Conservation (phyloP, 2,888 invertebrate species). For the Drosophila subquinaria region DNA sequence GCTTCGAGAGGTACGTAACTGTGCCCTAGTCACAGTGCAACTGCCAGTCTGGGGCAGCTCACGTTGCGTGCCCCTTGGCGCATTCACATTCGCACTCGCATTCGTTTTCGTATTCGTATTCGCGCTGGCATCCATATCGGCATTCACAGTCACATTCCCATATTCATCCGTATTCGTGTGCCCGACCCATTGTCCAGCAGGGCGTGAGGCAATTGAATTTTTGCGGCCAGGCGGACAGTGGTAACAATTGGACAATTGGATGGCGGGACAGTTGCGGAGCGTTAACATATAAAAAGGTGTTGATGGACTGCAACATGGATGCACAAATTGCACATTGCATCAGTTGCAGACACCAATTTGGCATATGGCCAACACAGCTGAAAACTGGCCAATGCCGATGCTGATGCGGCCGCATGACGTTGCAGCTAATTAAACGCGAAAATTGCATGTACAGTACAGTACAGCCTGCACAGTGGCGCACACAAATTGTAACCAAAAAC, state of each 20-base stretch:
- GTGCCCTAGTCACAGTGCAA: not conserved
- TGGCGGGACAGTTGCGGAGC: not conserved
- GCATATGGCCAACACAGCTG: slow-evolving; percentile 50
- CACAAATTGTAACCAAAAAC: slow-evolving; percentile 46
- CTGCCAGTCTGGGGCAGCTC: not conserved
- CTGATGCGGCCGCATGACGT: slow-evolving; percentile 42
- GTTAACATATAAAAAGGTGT: slow-evolving; percentile 66
- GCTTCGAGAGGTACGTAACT: slow-evolving; percentile 1
- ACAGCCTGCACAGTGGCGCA: slow-evolving; percentile 32
- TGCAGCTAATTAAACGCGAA: slow-evolving; percentile 77
- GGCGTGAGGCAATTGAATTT: slow-evolving; percentile 60
- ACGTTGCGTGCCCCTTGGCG: slow-evolving; percentile 30
- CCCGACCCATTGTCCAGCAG: slow-evolving; percentile 36
- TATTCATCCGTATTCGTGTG: slow-evolving; percentile 25
- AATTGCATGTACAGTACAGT: slow-evolving; percentile 52
- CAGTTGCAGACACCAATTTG: slow-evolving; percentile 37
- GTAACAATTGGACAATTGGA: slow-evolving; percentile 15
- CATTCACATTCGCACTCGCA: slow-evolving; percentile 7
- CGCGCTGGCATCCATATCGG: not conserved
- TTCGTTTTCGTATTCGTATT: slow-evolving; percentile 5
- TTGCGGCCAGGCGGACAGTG: slow-evolving; percentile 39
- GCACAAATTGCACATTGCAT: slow-evolving; percentile 72
- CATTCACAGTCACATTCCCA: slow-evolving; percentile 4
- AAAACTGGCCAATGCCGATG: slow-evolving; percentile 26
- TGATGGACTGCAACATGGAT: slow-evolving; percentile 76